Base-by-base conservation (phyloP, 37 sponge, comb jelly and placozoan species). In the Hexactinellida sp. region DNA sequence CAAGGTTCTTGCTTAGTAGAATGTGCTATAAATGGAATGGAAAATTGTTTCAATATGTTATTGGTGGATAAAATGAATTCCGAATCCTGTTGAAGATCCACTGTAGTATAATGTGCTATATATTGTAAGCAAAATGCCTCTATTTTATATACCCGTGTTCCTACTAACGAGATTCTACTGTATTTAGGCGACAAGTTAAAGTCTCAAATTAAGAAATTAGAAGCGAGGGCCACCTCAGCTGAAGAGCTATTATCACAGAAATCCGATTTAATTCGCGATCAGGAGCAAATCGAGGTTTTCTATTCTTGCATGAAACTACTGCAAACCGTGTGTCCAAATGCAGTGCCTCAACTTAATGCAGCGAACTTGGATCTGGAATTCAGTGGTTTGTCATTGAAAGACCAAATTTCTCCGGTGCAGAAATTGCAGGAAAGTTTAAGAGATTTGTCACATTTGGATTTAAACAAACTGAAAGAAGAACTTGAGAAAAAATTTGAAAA, bases 371-470 rank as follows among this genome's bases (percentile, higher is more conserved):
- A 63, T 7, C 3, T 10, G 13, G 76, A 63, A 63, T 63, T 63
- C 34, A 63, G 76, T 23, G 76, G 76, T 63, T 23, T 63, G 3
- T 63, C 19, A 3, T n/a, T 63, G 28, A 63, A 63, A 63, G 76
- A 63, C 3, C 76, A 7, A 7, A n/a, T n/a, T 32, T 25, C 76
- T n/a, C 76, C 76, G 21, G 76, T n/a, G 76, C 76, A 63, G 34
- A 63, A 63, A 28, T n/a, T 63, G 34, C 76, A 63, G 76, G 76
- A 63, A n/a, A 63, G 76, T n/a, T 63, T 63, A 23, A 63, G 76
- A 63, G 76, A 63, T n/a, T 63, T 63, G 76, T 63, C 76, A 10
- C 76, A 63, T 7, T 32, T 63, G 5, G 76, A 63, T n/a, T 21
- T 63, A 3, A 63, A 63, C 34, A 63, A 63, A n/a, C 76, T 63